These are phyloP conservation scores for Chaetodon trifasciatus DNA, from an alignment of 2,797 vertebrate species.

Conservation along the genomic window DNA sequence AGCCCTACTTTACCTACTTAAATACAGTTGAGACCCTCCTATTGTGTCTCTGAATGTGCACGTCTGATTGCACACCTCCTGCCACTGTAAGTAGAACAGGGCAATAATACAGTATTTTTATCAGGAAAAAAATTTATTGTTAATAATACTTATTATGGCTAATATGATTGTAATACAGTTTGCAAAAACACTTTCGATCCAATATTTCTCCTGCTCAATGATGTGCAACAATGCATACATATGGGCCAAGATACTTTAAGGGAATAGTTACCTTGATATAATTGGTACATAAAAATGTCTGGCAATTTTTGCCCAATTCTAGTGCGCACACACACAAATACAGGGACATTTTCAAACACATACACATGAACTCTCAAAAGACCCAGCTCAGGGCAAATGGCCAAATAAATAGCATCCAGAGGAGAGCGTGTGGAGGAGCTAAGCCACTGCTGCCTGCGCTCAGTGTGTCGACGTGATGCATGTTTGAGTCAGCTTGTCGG, in stretches of 20 bases:
- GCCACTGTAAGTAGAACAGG: neutral
- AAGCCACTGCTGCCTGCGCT: constrained; percentile 36
- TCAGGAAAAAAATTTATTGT: neutral
- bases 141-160: neutral
- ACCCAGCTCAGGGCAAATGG: constrained; percentile 28
- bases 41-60: neutral
- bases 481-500: constrained; percentile 25
- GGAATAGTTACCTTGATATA: neutral
- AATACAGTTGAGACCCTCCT: neutral
- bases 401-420: constrained; percentile 50
- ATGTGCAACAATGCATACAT: neutral
- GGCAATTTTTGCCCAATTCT: neutral
- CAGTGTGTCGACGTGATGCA: constrained; percentile 28
- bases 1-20: neutral
- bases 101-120: neutral
- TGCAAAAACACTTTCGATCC: neutral
- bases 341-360: neutral
- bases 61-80: neutral
- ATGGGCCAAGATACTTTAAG: neutral
- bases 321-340: neutral
- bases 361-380: constrained; percentile 6
- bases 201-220: neutral
- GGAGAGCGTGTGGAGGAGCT: constrained; percentile 36
- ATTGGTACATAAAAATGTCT: neutral
- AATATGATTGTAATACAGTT: neutral